phyloP scores from a whole-genome alignment of 2,797 vertebrate genomes.

The Protosalanx chinensis region DNA sequence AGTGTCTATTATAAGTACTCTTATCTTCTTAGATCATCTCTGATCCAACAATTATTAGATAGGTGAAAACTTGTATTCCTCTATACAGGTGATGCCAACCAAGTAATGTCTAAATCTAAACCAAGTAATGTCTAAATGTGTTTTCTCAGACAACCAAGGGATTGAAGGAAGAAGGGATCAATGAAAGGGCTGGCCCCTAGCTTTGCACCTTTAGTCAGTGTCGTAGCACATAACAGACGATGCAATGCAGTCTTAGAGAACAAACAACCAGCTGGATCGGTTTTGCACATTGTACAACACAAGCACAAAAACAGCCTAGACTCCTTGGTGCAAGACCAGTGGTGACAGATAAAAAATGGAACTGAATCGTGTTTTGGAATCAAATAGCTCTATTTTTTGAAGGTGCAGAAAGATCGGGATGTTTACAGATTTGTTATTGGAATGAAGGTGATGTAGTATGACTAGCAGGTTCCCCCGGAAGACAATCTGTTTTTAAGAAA shows the following conservation, averaged over 20 bases:
- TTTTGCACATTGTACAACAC: too few relatives aligned
- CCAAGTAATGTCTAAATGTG: too few relatives aligned
- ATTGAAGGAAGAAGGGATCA: conserved; percentile 30
- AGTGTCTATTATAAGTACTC: too few relatives aligned
- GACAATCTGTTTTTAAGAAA: conserved; percentile 31
- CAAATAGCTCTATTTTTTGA: conserved; percentile 42
- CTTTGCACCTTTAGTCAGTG: background rate
- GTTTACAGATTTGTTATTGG: conserved; percentile 38
- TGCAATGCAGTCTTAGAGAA: too few relatives aligned
- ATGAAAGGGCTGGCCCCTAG: background rate
- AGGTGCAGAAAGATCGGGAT: conserved; percentile 20
- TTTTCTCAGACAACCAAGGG: too few relatives aligned
- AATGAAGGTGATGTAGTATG: conserved; percentile 24
- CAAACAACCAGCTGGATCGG: too few relatives aligned
- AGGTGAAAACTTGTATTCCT: too few relatives aligned
- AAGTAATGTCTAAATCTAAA: too few relatives aligned
- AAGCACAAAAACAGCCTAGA: background rate
- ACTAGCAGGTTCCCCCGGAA: background rate
- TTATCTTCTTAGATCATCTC: too few relatives aligned
- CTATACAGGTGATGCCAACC: too few relatives aligned
- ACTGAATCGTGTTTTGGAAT: conserved; percentile 33
- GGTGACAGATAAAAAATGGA: conserved; percentile 4
- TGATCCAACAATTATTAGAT: too few relatives aligned
- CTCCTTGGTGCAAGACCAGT: background rate
- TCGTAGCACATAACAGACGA: background rate